phyloP scores from a whole-genome alignment of 2,888 invertebrate genomes.

The Tholera decimalis region DNA sequence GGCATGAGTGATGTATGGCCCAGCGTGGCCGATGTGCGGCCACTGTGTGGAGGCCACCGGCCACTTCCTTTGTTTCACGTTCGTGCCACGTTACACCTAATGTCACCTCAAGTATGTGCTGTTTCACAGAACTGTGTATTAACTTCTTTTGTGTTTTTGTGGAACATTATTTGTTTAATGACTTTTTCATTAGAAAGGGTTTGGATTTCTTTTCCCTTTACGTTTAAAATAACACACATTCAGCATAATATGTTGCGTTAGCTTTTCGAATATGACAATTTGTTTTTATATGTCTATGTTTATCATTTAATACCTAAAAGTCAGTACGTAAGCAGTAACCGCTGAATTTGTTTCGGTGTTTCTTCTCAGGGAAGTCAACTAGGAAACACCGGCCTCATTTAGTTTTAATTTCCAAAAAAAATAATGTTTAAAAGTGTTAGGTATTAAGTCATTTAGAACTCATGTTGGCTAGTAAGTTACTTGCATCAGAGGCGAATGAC shows the following conservation, averaged over 20 bases:
- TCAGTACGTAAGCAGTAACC: neutral
- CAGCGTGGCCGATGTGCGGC: conserved; percentile 1
- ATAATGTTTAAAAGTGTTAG: too few species aligned
- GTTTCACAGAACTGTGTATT: conserved; percentile 44
- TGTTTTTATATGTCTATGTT: neutral
- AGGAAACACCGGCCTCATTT: too few species aligned
- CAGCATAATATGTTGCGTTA: too few species aligned
- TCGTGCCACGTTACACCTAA: conserved; percentile 53
- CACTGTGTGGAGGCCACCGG: conserved; percentile 39
- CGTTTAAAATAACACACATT: conserved; percentile 24
- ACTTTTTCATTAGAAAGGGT: conserved; percentile 43
- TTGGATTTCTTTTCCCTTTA: conserved; percentile 46
- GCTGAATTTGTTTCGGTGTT: too few species aligned
- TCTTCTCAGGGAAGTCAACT: too few species aligned
- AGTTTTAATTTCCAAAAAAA: too few species aligned
- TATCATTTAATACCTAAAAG: too few species aligned
- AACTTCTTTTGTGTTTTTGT: conserved; percentile 49
- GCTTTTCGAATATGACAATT: neutral
- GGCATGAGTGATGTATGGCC: conserved; percentile 38
- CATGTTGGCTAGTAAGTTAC: neutral
- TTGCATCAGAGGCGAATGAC: conserved; percentile 2
- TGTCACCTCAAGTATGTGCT: conserved; percentile 44
- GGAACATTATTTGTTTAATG: conserved; percentile 48
- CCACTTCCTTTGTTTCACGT: conserved; percentile 53
- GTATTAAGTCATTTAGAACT: too few species aligned